A percentile compares a stretch with the other conserved stretches of the same genome.
Conservation (phyloP, 1,140 invertebrate genomes). For the Drosophila pectinifera region DNA sequence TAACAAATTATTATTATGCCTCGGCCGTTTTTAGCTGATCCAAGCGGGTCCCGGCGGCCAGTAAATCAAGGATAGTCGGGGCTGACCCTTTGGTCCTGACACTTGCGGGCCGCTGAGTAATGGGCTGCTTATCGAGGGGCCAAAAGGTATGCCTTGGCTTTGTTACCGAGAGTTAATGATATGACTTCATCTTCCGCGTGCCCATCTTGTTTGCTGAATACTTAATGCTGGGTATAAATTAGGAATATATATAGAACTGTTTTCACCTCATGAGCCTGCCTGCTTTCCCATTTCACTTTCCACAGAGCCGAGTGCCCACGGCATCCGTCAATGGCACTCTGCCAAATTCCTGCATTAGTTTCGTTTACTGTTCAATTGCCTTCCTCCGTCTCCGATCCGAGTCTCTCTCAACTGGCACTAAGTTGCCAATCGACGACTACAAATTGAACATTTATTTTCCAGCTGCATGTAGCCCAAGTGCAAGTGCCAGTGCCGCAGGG, state of each 20-base stretch:
- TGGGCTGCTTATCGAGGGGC: slow-evolving; percentile 74
- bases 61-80: slow-evolving; percentile 59
- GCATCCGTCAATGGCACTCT: slow-evolving; percentile 34
- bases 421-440: slow-evolving; percentile 61
- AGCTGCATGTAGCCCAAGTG: slow-evolving; percentile 34
- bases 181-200: slow-evolving; percentile 39
- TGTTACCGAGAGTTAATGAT: slow-evolving; percentile 58
- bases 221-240: slow-evolving; percentile 18
- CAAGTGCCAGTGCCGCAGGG: slow-evolving; percentile 1
- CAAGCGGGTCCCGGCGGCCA: slow-evolving; percentile 47
- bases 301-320: background rate
- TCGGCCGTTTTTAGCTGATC: slow-evolving; percentile 74
- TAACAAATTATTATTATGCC: slow-evolving; percentile 83
- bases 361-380: slow-evolving; percentile 56
- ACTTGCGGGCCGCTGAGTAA: slow-evolving; percentile 63
- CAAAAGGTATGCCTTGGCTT: slow-evolving; percentile 56
- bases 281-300: slow-evolving; percentile 12
- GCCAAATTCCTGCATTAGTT: slow-evolving; percentile 49
- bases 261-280: background rate
- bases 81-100: slow-evolving; percentile 25
- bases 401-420: slow-evolving; percentile 20
- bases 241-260: background rate
- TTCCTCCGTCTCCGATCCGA: slow-evolving; percentile 15
- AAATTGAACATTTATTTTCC: slow-evolving; percentile 64
- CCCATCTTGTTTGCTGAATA: slow-evolving; percentile 16